Conservation (phyloP, 2,888 invertebrate species). For the Dendrolimus pini region DNA sequence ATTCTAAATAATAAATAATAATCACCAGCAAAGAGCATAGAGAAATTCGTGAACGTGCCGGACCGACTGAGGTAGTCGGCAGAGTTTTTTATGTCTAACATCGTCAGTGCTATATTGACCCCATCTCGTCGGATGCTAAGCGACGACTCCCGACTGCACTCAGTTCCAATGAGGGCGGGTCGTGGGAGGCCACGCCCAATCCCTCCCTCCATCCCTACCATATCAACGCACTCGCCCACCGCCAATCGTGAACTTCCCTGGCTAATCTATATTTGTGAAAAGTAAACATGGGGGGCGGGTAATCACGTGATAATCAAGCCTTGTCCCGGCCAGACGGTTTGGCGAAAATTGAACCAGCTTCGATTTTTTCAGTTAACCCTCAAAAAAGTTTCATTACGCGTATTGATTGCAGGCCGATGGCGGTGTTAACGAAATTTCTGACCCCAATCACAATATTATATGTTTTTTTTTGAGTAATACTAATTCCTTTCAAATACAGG, state of each 20-base stretch:
- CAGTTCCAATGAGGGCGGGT: slow-evolving; percentile 5
- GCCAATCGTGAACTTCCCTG: slow-evolving; percentile 63
- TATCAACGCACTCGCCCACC: slow-evolving; percentile 41
- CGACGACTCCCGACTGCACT: slow-evolving; percentile 4
- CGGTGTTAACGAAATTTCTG: slow-evolving; percentile 4
- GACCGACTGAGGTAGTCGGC: slow-evolving; percentile 94
- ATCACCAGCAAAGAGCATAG: slow-evolving; percentile 96
- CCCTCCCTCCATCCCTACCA: slow-evolving; percentile 30
- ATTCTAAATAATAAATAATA: slow-evolving; percentile 35
- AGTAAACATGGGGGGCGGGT: slow-evolving; percentile 74
- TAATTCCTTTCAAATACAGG: too few relatives aligned
- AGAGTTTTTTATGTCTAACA: slow-evolving; percentile 95
- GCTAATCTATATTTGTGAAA: slow-evolving; percentile 76
- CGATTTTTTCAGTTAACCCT: slow-evolving; percentile 32
- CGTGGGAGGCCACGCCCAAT: slow-evolving; percentile 30
- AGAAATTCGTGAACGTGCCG: slow-evolving; percentile 95
- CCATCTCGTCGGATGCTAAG: slow-evolving; percentile 9
- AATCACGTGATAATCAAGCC: slow-evolving; percentile 72
- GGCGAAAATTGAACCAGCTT: slow-evolving; percentile 52
- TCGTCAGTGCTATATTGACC: slow-evolving; percentile 46
- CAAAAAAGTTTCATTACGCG: slow-evolving; percentile 37
- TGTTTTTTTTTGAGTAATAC: too few relatives aligned
- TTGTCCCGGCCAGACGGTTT: slow-evolving; percentile 62
- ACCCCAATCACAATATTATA: neutral
- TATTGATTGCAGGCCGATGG: slow-evolving; percentile 36